These are phyloP conservation scores for Syndactyla subalaris DNA, from an alignment of 2,797 vertebrate genomes.

Conservation along the genomic window DNA sequence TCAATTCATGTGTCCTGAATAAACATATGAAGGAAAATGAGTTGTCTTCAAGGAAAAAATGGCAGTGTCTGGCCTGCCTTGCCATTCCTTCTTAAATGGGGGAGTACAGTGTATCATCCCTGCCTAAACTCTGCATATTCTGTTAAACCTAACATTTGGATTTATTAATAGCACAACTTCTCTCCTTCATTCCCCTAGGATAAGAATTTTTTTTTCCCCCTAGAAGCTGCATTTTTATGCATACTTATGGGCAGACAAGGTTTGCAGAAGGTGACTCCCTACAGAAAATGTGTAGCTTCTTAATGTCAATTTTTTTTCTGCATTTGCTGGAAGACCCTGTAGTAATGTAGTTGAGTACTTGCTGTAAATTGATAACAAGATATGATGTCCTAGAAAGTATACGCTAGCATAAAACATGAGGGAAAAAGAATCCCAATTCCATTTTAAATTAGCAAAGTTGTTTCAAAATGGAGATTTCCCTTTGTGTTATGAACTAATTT, in stretches of 20 bases:
- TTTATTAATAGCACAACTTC: constrained; percentile 48
- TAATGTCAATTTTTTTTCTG: constrained; percentile 64
- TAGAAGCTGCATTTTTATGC: constrained; percentile 2
- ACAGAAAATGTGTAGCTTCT: constrained; percentile 55
- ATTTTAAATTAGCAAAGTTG: constrained; percentile 34
- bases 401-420: constrained; percentile 16
- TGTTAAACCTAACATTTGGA: constrained; percentile 25
- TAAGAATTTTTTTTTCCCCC: background rate
- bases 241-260: constrained; percentile 14
- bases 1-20: background rate
- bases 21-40: background rate
- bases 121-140: background rate
- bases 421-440: background rate
- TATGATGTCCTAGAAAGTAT: constrained; percentile 35
- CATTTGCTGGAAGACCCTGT: constrained; percentile 56
- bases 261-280: constrained; percentile 51
- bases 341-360: constrained; percentile 53
- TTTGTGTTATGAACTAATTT: constrained; percentile 56
- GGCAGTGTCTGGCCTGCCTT: background rate
- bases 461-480: constrained; percentile 56
- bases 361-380: constrained; percentile 64
- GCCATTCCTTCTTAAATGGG: background rate
- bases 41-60: background rate
- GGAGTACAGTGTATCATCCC: background rate
- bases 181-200: background rate